These are phyloP conservation scores for Hetaerina titia DNA, from an alignment of 2,888 invertebrate species.

Conservation along the genomic window DNA sequence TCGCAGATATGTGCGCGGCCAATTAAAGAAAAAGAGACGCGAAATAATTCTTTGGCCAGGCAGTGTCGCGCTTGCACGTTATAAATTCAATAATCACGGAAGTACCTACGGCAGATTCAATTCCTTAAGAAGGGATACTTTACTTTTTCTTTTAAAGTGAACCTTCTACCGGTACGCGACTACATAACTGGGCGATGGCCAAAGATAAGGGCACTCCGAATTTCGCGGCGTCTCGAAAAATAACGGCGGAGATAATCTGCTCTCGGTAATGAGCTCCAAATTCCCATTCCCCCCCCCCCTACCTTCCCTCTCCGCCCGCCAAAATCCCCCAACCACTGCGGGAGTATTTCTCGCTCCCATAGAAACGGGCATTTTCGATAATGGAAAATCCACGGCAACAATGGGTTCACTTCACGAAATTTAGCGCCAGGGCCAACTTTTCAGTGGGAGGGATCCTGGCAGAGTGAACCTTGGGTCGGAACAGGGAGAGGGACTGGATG, in stretches of 20 bases:
- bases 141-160: too few relatives aligned
- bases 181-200: background rate
- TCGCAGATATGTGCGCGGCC: too few relatives aligned
- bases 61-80: too few relatives aligned
- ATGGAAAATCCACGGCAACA: slow-evolving; percentile 11
- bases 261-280: slow-evolving; percentile 1
- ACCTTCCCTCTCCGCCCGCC: too few relatives aligned
- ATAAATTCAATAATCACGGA: too few relatives aligned
- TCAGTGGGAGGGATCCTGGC: background rate
- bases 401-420: slow-evolving; percentile 27
- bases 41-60: too few relatives aligned
- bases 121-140: too few relatives aligned
- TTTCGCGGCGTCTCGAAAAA: background rate
- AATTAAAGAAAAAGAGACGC: too few relatives aligned
- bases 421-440: background rate
- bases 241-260: background rate
- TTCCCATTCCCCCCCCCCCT: background rate
- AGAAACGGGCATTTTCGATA: slow-evolving; percentile 22
- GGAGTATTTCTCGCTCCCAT: background rate
- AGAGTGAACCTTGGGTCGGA: background rate
- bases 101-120: too few relatives aligned
- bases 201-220: background rate
- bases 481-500: background rate
- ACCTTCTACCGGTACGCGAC: too few relatives aligned
- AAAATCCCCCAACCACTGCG: background rate